Evolutionary conservation across 2,113 vertebrate species (phyloP), one percentile per base, ranked within the genome.

Genomic region (Siniperca knerii): DNA sequence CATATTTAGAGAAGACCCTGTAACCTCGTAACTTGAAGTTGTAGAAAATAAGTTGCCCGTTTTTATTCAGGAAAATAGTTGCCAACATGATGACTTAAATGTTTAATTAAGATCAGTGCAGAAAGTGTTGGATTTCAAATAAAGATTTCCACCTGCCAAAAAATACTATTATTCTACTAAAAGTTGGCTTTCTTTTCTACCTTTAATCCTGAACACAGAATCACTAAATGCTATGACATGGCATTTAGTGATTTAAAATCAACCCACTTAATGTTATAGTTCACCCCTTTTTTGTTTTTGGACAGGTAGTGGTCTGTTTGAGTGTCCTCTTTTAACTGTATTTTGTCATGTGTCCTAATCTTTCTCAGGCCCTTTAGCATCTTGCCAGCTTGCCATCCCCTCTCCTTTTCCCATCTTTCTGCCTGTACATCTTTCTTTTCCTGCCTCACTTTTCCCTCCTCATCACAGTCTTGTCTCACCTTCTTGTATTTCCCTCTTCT

Each of bases 1-100:
- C 84, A 42, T n/a, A 66, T 78, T 82, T 80, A 88, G 68, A 86
- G 65, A 81, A 66, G 60, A 82, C 8, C 54, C 35, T n/a, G 1
- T 46, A 64, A 85, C 58, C 79, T 85, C 40, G 6, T 77, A 71
- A 15, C 54, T 21, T 67, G 25, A 35, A 48, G 70, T 70, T 64
- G 3, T 54, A 42, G 40, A 74, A 25, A 48, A 80, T 80, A 69
- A 60, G 58, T 65, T 75, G 23, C 20, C 23, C 13, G 8, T 64
- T 55, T 62, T 55, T 3, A 72, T 54, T 64, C 8, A 72, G 50
- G 35, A 11, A 48, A 25, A 13, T 46, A 50, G 18, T 29, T 42
- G 1, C 7, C 33, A 35, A 46, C 18, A 6, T 42, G 57, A 46
- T 35, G 16, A 23, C 35, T 40, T 52, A 60, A 50, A 35, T 18